Base-by-base conservation (phyloP, 2,888 invertebrate genomes). In the Plebejus argus region DNA sequence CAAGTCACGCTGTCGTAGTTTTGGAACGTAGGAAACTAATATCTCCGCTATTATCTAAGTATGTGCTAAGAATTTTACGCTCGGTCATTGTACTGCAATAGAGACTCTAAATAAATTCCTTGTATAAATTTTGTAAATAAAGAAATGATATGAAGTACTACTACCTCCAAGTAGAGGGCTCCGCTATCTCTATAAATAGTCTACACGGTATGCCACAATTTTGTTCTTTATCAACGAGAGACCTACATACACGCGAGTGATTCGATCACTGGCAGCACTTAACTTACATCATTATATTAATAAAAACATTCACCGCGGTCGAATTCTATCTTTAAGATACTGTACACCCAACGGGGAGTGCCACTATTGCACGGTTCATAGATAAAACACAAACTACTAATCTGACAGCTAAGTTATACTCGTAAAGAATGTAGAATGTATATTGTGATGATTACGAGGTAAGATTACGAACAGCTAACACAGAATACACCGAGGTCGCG, bases 381-480 rank as follows among this genome's bases (percentile, higher is more conserved):
- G 35, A 12, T 10, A 53, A 53, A 49, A 72, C 72, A 72, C 39
- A 72, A 58, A 77, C 58, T 58, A 77, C 72, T 72, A 61, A 77
- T 71, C 61, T 72, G 56, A 77, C 58, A 77, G 72, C 77, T 77
- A 77, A 72, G 58, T 77, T 77, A 77, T 76, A 70, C 53, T 74
- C 72, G 61, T 77, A 72, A 45, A 45, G 45, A 45, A 77, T 39
- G 39, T 56, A 71, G 56, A 71, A 77, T 77, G 28, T 58, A 77
- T 39, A 77, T 39, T 78, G 75, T 78, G 76, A 77, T 78, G 76
- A 77, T 53, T 79, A 77, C 53, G 77, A 72, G 77, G 77, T 77
- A 77, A 71, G 72, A 72, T 77, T 61, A 77, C 72, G 56, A 72
- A 56, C 72, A 77, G 45, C 76, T 76, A 76, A 56, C 76, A 76